Conservation (phyloP, 1,140 invertebrate species). For the Oreohelix idahoensis region DNA sequence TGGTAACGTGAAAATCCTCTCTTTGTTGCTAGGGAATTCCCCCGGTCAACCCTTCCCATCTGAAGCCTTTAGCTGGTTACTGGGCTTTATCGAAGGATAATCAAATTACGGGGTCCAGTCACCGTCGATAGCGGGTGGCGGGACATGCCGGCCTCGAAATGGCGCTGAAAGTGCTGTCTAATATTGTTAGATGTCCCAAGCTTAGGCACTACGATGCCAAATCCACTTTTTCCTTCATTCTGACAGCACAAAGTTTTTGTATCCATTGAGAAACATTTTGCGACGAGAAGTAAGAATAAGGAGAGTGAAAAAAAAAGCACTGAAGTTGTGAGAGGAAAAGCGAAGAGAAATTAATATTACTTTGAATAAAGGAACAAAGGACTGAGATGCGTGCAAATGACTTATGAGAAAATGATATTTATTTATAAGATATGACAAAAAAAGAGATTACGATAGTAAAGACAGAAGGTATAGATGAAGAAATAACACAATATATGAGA, state of each 20-base stretch:
- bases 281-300: not conserved
- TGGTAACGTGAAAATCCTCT: slow-evolving; percentile 33
- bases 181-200: slow-evolving; percentile 24
- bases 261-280: not conserved
- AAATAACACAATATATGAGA: no score
- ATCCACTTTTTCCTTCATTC: slow-evolving; percentile 20
- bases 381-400: no score
- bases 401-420: no score
- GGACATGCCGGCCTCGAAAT: slow-evolving; percentile 21
- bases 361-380: no score
- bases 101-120: slow-evolving; percentile 32
- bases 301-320: not conserved
- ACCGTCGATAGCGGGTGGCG: slow-evolving; percentile 21
- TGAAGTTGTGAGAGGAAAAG: no score
- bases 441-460: no score
- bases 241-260: slow-evolving; percentile 17
- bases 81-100: slow-evolving; percentile 35
- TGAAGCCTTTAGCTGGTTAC: slow-evolving; percentile 16
- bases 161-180: slow-evolving; percentile 31
- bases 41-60: slow-evolving; percentile 11
- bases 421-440: no score
- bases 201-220: slow-evolving; percentile 22
- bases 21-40: slow-evolving; percentile 7
- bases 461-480: no score
- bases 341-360: no score